A percentile compares a stretch with the other conserved stretches of the same genome.
Evolutionary conservation across 2,888 invertebrate species (phyloP).

Genomic region (Lasioglossum calceatum): DNA sequence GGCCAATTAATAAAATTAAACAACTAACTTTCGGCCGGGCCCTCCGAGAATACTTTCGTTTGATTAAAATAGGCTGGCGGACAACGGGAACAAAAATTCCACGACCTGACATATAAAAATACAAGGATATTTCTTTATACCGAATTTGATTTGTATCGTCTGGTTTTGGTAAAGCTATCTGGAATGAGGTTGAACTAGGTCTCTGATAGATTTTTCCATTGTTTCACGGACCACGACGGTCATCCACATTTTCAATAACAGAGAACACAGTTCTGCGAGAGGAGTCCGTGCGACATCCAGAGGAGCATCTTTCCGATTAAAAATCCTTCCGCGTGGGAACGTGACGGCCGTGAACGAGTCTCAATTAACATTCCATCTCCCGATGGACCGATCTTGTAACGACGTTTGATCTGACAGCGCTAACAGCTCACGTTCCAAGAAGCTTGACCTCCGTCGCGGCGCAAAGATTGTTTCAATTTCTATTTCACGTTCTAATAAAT

Average conservation of each 20-base stretch:
- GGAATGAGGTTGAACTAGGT: background rate
- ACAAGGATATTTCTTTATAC: background rate
- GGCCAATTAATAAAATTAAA: background rate
- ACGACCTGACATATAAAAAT: background rate
- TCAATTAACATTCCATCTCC: background rate
- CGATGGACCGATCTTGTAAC: background rate
- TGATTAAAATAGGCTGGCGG: background rate
- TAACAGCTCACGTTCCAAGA: background rate
- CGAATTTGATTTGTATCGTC: background rate
- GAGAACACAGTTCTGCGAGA: background rate
- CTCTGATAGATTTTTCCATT: background rate
- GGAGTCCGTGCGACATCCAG: background rate
- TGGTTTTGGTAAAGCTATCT: background rate
- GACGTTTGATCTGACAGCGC: background rate
- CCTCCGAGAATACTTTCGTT: background rate
- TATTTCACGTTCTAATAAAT: constrained; percentile 24
- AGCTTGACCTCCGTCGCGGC: background rate
- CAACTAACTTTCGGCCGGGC: background rate
- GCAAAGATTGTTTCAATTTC: constrained; percentile 26
- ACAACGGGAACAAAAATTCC: background rate
- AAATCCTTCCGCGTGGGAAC: constrained; percentile 2
- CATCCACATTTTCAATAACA: background rate
- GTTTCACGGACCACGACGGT: background rate
- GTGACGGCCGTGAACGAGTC: background rate
- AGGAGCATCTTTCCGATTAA: background rate